Evolutionary conservation across 2,113 vertebrate genomes (phyloP).

Genomic region (Calyptomena viridis): DNA sequence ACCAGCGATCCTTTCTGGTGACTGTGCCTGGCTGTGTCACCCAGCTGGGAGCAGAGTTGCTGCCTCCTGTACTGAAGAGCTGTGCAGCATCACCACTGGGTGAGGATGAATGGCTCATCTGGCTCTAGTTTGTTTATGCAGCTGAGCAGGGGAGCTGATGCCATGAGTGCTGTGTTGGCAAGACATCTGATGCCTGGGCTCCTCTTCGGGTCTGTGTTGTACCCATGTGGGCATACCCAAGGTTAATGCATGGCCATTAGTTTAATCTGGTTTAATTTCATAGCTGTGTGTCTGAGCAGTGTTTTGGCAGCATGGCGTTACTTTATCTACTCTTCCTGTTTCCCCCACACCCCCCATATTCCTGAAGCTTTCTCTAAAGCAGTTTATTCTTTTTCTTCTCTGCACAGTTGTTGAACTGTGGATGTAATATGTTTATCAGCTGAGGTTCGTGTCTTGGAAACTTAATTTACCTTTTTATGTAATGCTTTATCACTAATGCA

Average conservation of each 20-base stretch:
- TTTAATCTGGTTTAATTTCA: neutral
- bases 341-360: neutral
- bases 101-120: neutral
- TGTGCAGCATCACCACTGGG: neutral
- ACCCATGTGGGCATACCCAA: neutral
- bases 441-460: slow-evolving; percentile 11
- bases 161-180: neutral
- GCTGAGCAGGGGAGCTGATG: neutral
- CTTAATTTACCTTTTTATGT: slow-evolving; percentile 39
- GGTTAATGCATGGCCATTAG: neutral
- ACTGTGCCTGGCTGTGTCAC: neutral
- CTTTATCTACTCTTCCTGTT: neutral
- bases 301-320: neutral
- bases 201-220: neutral
- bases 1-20: neutral
- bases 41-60: neutral
- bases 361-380: neutral
- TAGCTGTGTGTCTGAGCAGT: neutral
- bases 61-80: neutral
- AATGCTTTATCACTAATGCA: slow-evolving; percentile 48
- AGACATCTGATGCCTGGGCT: neutral
- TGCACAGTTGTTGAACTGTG: slow-evolving; percentile 5
- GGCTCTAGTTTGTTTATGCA: neutral
- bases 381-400: neutral
- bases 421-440: slow-evolving; percentile 38